Base-by-base conservation (phyloP, 2,797 vertebrate species). In the Otolemur crassicaudatus region DNA sequence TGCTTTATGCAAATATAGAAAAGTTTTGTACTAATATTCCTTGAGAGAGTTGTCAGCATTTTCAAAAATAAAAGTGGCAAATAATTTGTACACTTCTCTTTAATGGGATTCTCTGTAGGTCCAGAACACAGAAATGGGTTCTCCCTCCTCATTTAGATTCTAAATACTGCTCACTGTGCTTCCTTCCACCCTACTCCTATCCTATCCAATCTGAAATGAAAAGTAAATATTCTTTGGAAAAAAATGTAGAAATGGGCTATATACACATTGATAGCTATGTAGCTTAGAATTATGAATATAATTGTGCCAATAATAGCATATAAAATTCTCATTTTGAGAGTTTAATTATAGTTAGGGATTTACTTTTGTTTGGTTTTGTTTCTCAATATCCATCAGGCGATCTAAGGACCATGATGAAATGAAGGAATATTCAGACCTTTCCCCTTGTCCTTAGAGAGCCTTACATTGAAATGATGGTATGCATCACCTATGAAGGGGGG, bases 1-100 rank as follows among this genome's bases (percentile, higher is more conserved):
- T 96, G 43, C 16, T 95, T 85, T 90, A 90, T 87, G 49, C 31
- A 90, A 72, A 77, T 76, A 27, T 61, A 56, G 58, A 89, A 73
- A 34, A 79, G 65, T 79, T 90, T 91, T 43, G 53, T 49, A 13
- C 77, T 49, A 60, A 23, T 81, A 86, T 43, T 86, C 25, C 37
- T 85, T 56, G 56, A 25, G 69, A 67, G 60, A 65, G 19, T 70
- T 58, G 9, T 61, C 20, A 93, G 19, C 56, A 65, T 81, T 90
- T 95, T 5, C 43, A 49, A n/a, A 65, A 53, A 29, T 80, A 34
- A 75, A 79, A 92, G 22, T 25, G 5, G 23, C 43, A 5, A 65
- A 14, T 90, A 56, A 34, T 73, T 89, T 82, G 17, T n/a, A 23
- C 10, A 37, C 3, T 1, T 72, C 22, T n/a, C 46, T 84, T 53